Evolutionary conservation across 2,113 vertebrate genomes (phyloP).

Genomic region (Pungitius pungitius): DNA sequence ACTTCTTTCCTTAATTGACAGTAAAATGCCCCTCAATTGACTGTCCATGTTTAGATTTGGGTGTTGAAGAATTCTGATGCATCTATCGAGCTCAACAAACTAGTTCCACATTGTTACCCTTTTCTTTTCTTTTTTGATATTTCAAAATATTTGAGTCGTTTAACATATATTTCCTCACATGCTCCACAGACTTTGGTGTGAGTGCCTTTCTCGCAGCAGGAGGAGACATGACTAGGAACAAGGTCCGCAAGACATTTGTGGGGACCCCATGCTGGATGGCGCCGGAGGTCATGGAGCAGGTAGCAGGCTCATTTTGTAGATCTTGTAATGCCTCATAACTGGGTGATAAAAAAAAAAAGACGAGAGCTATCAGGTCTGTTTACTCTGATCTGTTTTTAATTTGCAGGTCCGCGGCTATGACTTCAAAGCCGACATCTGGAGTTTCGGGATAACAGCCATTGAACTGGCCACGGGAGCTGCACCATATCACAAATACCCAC

Average conservation of each 20-base stretch:
- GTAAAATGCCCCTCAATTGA: not conserved
- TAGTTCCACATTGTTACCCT: too few relatives aligned
- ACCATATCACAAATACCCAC: constrained; percentile 98
- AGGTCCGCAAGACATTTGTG: constrained; percentile 97
- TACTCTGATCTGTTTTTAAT: constrained; percentile 19
- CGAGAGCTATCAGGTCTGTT: not conserved
- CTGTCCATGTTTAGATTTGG: not conserved
- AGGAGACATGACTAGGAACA: constrained; percentile 97
- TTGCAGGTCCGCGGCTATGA: constrained; percentile 95
- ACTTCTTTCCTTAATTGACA: not conserved
- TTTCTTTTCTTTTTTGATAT: not conserved
- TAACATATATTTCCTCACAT: not conserved
- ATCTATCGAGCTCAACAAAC: not conserved
- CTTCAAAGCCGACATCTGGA: constrained; percentile 99
- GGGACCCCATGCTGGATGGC: constrained; percentile 99
- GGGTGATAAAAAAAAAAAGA: not conserved
- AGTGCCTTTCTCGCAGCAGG: constrained; percentile 97
- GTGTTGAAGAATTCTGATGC: not conserved
- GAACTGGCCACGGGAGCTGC: constrained; percentile 96
- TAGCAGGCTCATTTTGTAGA: constrained; percentile 45
- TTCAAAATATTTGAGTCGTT: not conserved
- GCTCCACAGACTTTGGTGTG: constrained; percentile 90
- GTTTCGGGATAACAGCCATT: constrained; percentile 99
- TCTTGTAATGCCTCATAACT: not conserved
- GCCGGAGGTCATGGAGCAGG: constrained; percentile 99